Base-by-base conservation (phyloP, 2,797 vertebrate species). In the Picus viridis region DNA sequence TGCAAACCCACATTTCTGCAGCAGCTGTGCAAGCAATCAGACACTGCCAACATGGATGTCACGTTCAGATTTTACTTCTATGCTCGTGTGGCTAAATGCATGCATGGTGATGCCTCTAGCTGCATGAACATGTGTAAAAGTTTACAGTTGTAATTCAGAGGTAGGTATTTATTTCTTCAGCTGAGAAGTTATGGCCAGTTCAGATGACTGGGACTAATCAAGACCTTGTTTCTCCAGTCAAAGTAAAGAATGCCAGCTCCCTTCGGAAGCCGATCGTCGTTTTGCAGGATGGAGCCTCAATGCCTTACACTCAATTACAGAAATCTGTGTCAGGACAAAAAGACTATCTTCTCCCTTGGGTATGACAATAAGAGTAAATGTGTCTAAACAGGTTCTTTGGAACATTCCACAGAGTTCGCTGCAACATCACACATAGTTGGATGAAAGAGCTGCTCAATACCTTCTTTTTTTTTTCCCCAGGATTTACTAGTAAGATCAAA, bases 401-500 rank as follows among this genome's bases (percentile, higher is more conserved):
- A 92, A 85, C 53, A 61, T 93, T 90, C 76, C 67, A 53, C 67
- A 91, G 83, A 77, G 51, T 87, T 83, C 93, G 85, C 80, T 90
- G 53, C 64, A 76, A 73, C 59, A 83, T 89, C 75, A 70, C 87
- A 76, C 63, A 17, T 92, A 91, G 68, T 86, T 91, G 79, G 77
- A 91, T 91, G 77, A 93, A 95, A 95, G 77, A 89, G 82, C 41
- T 82, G 49, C 77, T 89, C 83, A 57, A 10, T 92, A 74, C 39
- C 39, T 39, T 30, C 64, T 15, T 29, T 6, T 58, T 57, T 72
- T 45, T 27, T 51, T 51, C 49, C 23, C 16, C 22, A 78, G 89
- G 83, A 89, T 81, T 85, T 93, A 53, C 80, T 68, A 67, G 68
- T 68, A 76, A 86, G 77, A 92, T 92, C 88, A 91, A 94, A 81